Evolutionary conservation across 2,797 vertebrate genomes (phyloP).

Genomic region (Gadopsis marmoratus): DNA sequence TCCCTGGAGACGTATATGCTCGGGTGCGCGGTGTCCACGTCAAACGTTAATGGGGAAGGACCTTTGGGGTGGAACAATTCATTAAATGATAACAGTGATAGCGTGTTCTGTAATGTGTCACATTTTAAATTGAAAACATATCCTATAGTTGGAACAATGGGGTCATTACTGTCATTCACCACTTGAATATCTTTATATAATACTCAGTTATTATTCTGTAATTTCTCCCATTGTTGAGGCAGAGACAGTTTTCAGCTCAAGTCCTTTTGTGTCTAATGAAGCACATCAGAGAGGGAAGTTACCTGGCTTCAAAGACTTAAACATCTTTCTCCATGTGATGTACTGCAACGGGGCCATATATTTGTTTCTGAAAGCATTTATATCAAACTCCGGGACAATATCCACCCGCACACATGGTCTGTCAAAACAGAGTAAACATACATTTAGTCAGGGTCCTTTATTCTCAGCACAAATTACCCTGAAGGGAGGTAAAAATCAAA

Average conservation of each 20-base stretch:
- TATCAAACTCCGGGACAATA: constrained; percentile 70
- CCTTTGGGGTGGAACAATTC: constrained; percentile 72
- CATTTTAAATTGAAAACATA: constrained; percentile 18
- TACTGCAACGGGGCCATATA: constrained; percentile 87
- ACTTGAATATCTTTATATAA: constrained; percentile 17
- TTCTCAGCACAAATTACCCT: constrained; percentile 16
- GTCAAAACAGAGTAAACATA: constrained; percentile 29
- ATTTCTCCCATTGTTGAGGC: constrained; percentile 32
- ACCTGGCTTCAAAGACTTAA: constrained; percentile 85
- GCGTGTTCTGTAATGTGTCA: background rate
- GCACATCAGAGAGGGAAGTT: constrained; percentile 35
- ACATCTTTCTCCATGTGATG: constrained; percentile 89
- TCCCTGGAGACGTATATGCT: constrained; percentile 86
- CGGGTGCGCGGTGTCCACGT: constrained; percentile 88
- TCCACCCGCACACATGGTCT: constrained; percentile 69
- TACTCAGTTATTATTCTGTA: constrained; percentile 6
- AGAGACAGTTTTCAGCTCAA: constrained; percentile 18
- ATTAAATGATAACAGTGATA: constrained; percentile 19
- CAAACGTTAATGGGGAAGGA: constrained; percentile 86
- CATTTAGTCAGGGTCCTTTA: constrained; percentile 19
- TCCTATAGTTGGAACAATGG: constrained; percentile 13
- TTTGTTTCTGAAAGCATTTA: constrained; percentile 79
- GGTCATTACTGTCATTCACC: constrained; percentile 1
- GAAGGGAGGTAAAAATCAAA: constrained; percentile 41
- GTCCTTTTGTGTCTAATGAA: constrained; percentile 34